Percentiles rank a stretch among this genome's conserved stretches.
Evolutionary conservation across 2,797 vertebrate species (phyloP).

Genomic region (Graptemys geographica): DNA sequence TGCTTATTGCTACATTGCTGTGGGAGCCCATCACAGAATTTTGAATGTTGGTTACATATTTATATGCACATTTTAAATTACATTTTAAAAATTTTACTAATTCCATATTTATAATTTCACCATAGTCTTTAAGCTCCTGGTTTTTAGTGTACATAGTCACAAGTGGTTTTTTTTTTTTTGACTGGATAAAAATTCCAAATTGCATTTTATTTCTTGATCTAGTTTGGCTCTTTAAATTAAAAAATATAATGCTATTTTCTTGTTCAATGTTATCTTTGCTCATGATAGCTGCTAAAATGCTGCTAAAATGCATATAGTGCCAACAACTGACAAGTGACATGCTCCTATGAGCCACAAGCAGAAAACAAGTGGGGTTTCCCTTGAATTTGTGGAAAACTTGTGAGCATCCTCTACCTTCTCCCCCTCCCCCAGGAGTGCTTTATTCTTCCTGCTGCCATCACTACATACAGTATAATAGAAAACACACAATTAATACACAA

Average conservation of each 20-base stretch:
- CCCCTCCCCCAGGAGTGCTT: conserved; percentile 21
- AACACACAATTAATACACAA: background rate
- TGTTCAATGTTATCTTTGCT: conserved; percentile 77
- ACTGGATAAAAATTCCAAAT: conserved; percentile 59
- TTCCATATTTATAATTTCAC: background rate
- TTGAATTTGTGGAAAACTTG: conserved; percentile 59
- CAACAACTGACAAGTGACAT: conserved; percentile 77
- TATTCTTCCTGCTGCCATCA: conserved; percentile 44
- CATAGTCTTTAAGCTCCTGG: background rate
- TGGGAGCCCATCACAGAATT: background rate
- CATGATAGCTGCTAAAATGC: conserved; percentile 83
- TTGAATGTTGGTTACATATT: background rate
- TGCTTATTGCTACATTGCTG: conserved; percentile 38
- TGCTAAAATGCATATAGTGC: conserved; percentile 77
- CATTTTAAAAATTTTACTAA: conserved; percentile 1
- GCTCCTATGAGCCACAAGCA: conserved; percentile 72
- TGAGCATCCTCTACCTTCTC: conserved; percentile 44
- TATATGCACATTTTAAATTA: conserved; percentile 4
- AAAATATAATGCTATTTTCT: conserved; percentile 62
- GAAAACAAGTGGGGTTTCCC: conserved; percentile 75
- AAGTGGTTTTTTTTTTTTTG: conserved; percentile 47
- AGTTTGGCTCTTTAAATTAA: conserved; percentile 65
- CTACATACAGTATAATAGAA: background rate
- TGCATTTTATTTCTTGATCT: conserved; percentile 56
- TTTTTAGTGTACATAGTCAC: conserved; percentile 1